A percentile compares a stretch with the other conserved stretches of the same genome.
phyloP scores from a whole-genome alignment of 2,888 invertebrate species.

The Drosophila monieri region DNA sequence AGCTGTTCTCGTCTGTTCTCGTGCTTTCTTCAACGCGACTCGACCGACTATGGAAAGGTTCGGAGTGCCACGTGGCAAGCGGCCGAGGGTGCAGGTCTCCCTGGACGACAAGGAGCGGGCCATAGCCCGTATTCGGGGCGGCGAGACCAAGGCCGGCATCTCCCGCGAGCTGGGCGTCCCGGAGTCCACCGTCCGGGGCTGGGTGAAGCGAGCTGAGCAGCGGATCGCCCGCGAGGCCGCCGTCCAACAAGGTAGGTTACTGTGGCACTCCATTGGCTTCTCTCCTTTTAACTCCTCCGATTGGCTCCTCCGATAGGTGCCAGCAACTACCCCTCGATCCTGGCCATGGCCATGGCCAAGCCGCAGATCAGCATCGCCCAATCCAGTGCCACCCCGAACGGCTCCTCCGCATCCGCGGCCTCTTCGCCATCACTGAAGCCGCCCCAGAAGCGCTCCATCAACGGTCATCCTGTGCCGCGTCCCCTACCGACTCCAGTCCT shows the following conservation, averaged over 20 bases:
- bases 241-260: slow-evolving; percentile 45
- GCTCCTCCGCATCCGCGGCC: slow-evolving; percentile 3
- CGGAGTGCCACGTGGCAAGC: slow-evolving; percentile 59
- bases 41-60: slow-evolving; percentile 47
- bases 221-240: slow-evolving; percentile 51
- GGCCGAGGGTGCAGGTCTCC: slow-evolving; percentile 66
- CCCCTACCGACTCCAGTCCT: background rate
- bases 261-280: too few relatives aligned
- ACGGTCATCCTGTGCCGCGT: slow-evolving; percentile 24
- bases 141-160: slow-evolving; percentile 70
- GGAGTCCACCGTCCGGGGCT: slow-evolving; percentile 69
- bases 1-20: background rate
- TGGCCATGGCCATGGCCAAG: slow-evolving; percentile 28
- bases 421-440: slow-evolving; percentile 4
- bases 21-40: background rate
- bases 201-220: slow-evolving; percentile 69
- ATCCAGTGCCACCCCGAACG: background rate
- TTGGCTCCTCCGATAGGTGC: background rate
- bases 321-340: slow-evolving; percentile 8
- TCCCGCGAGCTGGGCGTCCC: slow-evolving; percentile 70
- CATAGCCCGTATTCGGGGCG: slow-evolving; percentile 65
- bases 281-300: background rate
- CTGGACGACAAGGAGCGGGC: slow-evolving; percentile 63
- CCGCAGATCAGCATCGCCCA: slow-evolving; percentile 14
- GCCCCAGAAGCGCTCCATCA: slow-evolving; percentile 49